A percentile compares a stretch with the other conserved stretches of the same genome.
phyloP scores from a whole-genome alignment of 1,140 invertebrate genomes.

The Tetramorium parvispinum region DNA sequence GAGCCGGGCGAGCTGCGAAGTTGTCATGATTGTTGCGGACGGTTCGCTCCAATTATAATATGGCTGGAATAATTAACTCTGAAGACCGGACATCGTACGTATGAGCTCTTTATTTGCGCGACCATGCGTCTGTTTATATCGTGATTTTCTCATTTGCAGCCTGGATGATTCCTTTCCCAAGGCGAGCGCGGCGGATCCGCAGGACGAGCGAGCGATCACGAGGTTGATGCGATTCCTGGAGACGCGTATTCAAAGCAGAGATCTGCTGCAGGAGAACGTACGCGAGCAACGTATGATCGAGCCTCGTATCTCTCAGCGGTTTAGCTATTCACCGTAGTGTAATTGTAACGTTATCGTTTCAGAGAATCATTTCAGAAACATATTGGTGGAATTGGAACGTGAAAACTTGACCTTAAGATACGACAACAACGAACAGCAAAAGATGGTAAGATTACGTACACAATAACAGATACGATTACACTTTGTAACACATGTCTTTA shows the following conservation, averaged over 20 bases:
- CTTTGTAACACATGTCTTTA: too few relatives aligned
- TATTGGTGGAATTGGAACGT: slow-evolving; percentile 88
- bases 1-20: not conserved
- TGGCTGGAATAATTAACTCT: not conserved
- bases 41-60: not conserved
- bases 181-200: slow-evolving; percentile 88
- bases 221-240: slow-evolving; percentile 90
- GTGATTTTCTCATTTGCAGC: slow-evolving; percentile 66
- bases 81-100: not conserved
- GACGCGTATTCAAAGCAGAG: slow-evolving; percentile 88
- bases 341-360: slow-evolving; percentile 46
- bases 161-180: slow-evolving; percentile 87
- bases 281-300: slow-evolving; percentile 82
- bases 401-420: slow-evolving; percentile 88
- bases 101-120: not conserved
- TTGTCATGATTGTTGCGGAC: not conserved
- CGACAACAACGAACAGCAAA: slow-evolving; percentile 88
- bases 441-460: slow-evolving; percentile 79
- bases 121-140: not conserved
- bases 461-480: not conserved
- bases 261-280: slow-evolving; percentile 84
- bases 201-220: slow-evolving; percentile 88
- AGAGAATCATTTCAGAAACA: slow-evolving; percentile 89
- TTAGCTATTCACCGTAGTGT: not conserved
- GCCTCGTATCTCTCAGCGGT: not conserved